Percentiles rank a stretch among this genome's conserved stretches.
Evolutionary conservation across 2,888 invertebrate genomes (phyloP).

Genomic region (Dicycla oo): DNA sequence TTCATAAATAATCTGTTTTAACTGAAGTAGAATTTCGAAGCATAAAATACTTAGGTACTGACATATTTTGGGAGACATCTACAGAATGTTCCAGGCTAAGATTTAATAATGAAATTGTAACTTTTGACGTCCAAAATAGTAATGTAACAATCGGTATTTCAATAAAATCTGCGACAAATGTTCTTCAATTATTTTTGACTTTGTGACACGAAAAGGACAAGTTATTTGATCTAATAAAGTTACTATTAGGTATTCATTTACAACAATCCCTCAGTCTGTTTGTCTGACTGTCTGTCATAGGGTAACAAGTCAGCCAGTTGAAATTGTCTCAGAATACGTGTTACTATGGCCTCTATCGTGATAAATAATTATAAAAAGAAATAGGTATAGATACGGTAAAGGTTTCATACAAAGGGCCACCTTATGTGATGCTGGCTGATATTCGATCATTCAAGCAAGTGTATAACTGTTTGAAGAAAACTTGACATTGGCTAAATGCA

Average conservation of each 20-base stretch:
- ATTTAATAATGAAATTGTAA: conserved; percentile 34
- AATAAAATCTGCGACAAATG: conserved; percentile 12
- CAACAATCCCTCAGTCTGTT: neutral
- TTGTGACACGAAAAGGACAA: neutral
- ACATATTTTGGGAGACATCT: conserved; percentile 10
- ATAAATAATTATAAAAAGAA: too few relatives aligned
- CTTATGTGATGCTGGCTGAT: too few relatives aligned
- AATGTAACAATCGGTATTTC: conserved; percentile 22
- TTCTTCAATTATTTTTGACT: conserved; percentile 1
- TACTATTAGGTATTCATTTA: neutral
- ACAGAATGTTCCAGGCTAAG: conserved; percentile 7
- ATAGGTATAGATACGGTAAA: too few relatives aligned
- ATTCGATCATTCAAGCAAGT: too few relatives aligned
- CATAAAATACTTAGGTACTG: conserved; percentile 4
- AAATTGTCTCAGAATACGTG: neutral
- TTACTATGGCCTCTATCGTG: neutral
- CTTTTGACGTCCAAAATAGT: conserved; percentile 22
- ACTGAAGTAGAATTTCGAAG: conserved; percentile 1
- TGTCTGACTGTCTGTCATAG: neutral
- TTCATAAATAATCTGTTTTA: conserved; percentile 10
- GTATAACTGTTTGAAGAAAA: too few relatives aligned
- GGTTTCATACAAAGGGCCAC: too few relatives aligned
- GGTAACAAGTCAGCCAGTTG: neutral
- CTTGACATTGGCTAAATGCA: too few relatives aligned
- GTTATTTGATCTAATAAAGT: neutral